Evolutionary conservation across 1,140 invertebrate species (phyloP).

Genomic region (Leptoteleia sp.): DNA sequence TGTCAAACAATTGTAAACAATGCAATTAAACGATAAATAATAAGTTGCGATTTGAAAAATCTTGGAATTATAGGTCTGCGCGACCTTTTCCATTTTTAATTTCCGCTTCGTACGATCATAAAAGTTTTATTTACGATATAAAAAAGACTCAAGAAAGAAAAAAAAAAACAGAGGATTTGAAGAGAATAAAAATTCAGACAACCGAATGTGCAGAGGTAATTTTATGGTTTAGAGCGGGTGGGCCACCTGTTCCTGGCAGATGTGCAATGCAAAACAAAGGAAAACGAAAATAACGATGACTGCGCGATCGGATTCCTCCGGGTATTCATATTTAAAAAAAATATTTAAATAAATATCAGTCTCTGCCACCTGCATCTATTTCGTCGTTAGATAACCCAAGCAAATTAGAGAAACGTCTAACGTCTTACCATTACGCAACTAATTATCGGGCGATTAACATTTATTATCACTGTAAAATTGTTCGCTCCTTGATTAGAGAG

Average conservation of each 20-base stretch:
- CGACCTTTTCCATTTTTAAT: background rate
- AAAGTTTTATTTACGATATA: too few relatives aligned
- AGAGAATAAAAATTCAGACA: too few relatives aligned
- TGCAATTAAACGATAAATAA: background rate
- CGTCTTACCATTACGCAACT: slow-evolving; percentile 12
- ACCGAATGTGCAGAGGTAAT: background rate
- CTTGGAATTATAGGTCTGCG: too few relatives aligned
- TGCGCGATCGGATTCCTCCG: background rate
- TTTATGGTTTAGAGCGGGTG: slow-evolving; percentile 7
- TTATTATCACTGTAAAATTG: slow-evolving; percentile 3
- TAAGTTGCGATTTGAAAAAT: background rate
- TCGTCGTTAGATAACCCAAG: background rate
- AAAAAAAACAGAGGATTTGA: too few relatives aligned
- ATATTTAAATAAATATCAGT: too few relatives aligned
- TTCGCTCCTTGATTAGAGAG: background rate
- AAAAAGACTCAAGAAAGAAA: too few relatives aligned
- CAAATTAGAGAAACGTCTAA: slow-evolving; percentile 7
- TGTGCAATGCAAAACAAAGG: slow-evolving; percentile 9
- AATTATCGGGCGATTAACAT: slow-evolving; percentile 22
- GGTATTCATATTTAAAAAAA: background rate
- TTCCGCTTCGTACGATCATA: too few relatives aligned
- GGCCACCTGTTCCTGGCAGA: slow-evolving; percentile 21
- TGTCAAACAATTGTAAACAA: background rate
- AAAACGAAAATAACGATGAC: slow-evolving; percentile 3
- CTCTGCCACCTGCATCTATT: too few relatives aligned